phyloP scores from a whole-genome alignment of 1,140 invertebrate genomes.

The Riptortus pedestris region DNA sequence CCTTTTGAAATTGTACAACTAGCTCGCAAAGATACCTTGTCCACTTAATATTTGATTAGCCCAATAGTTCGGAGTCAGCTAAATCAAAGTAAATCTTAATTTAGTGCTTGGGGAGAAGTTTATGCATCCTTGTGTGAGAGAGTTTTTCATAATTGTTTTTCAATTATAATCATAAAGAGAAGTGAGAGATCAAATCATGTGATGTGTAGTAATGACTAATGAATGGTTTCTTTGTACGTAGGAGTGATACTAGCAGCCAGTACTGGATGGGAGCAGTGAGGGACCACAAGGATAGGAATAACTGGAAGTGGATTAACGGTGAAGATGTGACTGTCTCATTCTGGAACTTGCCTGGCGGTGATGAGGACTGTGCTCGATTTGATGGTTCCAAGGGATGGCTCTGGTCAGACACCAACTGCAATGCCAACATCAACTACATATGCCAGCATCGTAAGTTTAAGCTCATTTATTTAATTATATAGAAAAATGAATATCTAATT shows the following conservation, averaged over 20 bases:
- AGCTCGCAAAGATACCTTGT: too few relatives aligned
- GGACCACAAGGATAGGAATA: constrained; percentile 61
- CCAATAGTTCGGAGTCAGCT: too few relatives aligned
- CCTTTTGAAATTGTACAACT: too few relatives aligned
- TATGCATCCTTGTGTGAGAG: too few relatives aligned
- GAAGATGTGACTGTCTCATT: constrained; percentile 82
- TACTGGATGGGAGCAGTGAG: constrained; percentile 90
- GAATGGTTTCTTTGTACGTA: too few relatives aligned
- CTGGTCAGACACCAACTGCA: constrained; percentile 87
- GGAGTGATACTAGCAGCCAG: constrained; percentile 79
- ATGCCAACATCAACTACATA: constrained; percentile 75
- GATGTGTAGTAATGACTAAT: too few relatives aligned
- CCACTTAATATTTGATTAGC: too few relatives aligned
- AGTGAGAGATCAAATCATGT: too few relatives aligned
- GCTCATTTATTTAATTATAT: not conserved
- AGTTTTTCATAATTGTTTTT: too few relatives aligned
- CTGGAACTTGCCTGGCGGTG: constrained; percentile 76
- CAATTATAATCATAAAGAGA: too few relatives aligned
- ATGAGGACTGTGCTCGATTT: constrained; percentile 78
- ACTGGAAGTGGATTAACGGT: constrained; percentile 85
- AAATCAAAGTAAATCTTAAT: too few relatives aligned
- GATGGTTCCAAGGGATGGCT: constrained; percentile 89
- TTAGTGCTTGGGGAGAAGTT: too few relatives aligned
- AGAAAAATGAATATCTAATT: not conserved
- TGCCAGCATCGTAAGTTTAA: constrained; percentile 83